These are phyloP conservation scores for Vulpes vulpes DNA, from an alignment of 2,113 vertebrate genomes.

Conservation along the genomic window DNA sequence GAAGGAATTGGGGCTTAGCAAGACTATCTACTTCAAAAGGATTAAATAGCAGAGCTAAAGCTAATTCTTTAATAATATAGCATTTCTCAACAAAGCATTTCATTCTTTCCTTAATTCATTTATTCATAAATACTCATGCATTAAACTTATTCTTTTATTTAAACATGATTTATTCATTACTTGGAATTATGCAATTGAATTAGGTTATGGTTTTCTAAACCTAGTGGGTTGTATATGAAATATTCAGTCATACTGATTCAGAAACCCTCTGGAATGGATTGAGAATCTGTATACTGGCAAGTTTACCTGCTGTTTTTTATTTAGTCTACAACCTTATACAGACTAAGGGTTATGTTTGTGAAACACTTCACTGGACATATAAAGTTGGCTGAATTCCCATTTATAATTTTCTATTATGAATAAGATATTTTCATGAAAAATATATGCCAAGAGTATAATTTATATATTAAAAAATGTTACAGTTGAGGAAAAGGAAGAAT, in stretches of 20 bases:
- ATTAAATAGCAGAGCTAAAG: not conserved
- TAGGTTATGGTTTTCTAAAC: not conserved
- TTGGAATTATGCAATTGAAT: not conserved
- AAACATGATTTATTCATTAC: not conserved
- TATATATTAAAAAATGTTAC: not conserved
- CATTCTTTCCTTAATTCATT: not conserved
- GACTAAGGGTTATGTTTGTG: not conserved
- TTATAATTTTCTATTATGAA: not conserved
- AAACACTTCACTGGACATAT: not conserved
- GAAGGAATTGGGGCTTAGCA: not conserved
- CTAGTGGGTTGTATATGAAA: not conserved
- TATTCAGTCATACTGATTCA: not conserved
- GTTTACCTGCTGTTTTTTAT: not conserved
- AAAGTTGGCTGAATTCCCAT: not conserved
- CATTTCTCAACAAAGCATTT: not conserved
- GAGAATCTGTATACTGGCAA: not conserved
- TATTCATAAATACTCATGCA: not conserved
- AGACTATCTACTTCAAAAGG: not conserved
- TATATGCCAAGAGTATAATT: not conserved
- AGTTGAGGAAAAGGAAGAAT: not conserved
- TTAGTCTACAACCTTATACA: not conserved
- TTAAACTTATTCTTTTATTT: not conserved
- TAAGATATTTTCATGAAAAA: not conserved
- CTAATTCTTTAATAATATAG: not conserved
- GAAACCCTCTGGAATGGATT: not conserved